phyloP scores from a whole-genome alignment of 92 coral and sea anemone species.

The Palythoa caribaeorum region DNA sequence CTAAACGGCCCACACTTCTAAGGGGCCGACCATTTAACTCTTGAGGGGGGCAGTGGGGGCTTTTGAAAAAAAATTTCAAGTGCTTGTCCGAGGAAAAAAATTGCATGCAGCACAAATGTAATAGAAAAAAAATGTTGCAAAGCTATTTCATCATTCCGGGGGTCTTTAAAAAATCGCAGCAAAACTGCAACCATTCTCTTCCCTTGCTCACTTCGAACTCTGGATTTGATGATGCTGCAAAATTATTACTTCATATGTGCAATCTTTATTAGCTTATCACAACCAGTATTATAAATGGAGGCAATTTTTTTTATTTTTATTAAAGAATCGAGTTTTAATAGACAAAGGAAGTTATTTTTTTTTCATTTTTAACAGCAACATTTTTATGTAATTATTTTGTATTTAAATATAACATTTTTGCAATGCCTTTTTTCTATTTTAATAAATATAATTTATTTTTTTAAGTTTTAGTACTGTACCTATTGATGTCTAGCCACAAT shows the following conservation, averaged over 20 bases:
- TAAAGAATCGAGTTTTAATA: neutral
- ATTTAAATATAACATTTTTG: too few species aligned
- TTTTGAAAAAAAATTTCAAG: neutral
- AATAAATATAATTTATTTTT: too few species aligned
- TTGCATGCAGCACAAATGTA: slow-evolving; percentile 29
- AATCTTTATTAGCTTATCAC: slow-evolving; percentile 6
- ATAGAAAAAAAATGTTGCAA: slow-evolving; percentile 27
- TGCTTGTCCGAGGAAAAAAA: neutral
- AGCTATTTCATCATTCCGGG: slow-evolving; percentile 28
- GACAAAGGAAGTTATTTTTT: neutral
- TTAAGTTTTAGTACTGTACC: too few species aligned
- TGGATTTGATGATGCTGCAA: neutral
- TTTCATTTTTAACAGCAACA: neutral
- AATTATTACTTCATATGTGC: neutral
- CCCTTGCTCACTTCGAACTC: slow-evolving; percentile 1
- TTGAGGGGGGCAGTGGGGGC: too few species aligned
- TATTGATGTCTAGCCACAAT: too few species aligned
- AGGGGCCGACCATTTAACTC: neutral
- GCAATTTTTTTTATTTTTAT: neutral
- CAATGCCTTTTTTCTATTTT: too few species aligned
- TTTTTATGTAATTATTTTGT: too few species aligned
- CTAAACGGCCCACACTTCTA: slow-evolving; percentile 55
- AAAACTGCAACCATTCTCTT: slow-evolving; percentile 31
- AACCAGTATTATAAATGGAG: neutral
- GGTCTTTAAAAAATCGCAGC: slow-evolving; percentile 17